Evolutionary conservation across 2,888 invertebrate genomes (phyloP), one percentile per base, ranked within the genome.

Genomic region (Oegoconia quadripuncta): DNA sequence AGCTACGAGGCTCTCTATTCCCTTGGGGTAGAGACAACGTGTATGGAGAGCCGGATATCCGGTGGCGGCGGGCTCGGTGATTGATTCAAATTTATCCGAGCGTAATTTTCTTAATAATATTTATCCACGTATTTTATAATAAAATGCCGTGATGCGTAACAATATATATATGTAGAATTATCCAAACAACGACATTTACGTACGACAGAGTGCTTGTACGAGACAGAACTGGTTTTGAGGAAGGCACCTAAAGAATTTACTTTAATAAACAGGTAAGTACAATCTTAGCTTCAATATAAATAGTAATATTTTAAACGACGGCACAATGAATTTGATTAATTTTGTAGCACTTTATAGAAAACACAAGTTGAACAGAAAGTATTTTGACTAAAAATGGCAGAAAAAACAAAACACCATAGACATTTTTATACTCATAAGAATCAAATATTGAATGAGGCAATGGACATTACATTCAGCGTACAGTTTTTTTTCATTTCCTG

Each of bases 31-130:
- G 75, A 84, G 84, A 86, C 84, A 86, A 87, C 80, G 81, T 77
- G 77, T 77, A 64, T 74, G 79, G 72, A 80, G 80, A 74, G 63
- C 75, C 87, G 88, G 88, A 88, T 78, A 66, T 88, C 87, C 87
- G 86, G 76, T 77, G 46, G 23, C 45, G 34, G 47, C 48, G 53
- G 47, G 52, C 49, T 56, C 45, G 55, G 60, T 44, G 61, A 66
- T 62, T 52, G 60, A 73, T 74, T 73, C 66, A 72, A 75, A 68
- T 61, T 34, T 44, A 47, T 44, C 41, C 9, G 34, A 48, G 44
- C 39, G 38, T 46, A 56, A 50, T 62, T 56, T 51, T 37, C 32
- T 30, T 42, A 36, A 48, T 43, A 50, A 37, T 40, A 48, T 33
- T 2, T 34, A 30, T 33, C 12, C 27, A n/a, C n/a, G 12, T n/a